phyloP scores from a whole-genome alignment of 2,797 vertebrate genomes.

The Fistularia tabacaria region DNA sequence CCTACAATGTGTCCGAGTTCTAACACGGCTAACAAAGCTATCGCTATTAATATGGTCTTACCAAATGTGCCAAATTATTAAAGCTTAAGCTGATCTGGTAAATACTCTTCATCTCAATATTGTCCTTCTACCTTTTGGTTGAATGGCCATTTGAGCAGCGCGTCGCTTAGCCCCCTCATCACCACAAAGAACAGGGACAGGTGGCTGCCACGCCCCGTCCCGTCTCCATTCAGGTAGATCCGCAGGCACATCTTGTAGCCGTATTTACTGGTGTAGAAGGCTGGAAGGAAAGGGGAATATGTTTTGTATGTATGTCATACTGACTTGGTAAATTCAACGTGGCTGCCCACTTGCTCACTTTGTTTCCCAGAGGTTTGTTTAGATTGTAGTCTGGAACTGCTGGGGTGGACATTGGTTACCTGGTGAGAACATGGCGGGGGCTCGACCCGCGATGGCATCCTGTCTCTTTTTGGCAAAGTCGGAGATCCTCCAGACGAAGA shows the following conservation, averaged over 20 bases:
- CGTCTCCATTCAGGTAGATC: constrained; percentile 93
- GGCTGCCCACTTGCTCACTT: too few species aligned
- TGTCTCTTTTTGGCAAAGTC: constrained; percentile 92
- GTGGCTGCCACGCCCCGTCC: constrained; percentile 91
- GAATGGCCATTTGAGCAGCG: constrained; percentile 95
- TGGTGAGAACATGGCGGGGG: constrained; percentile 94
- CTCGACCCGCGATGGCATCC: constrained; percentile 88
- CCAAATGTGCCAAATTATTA: too few species aligned
- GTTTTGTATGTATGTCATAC: background rate
- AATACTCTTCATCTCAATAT: background rate
- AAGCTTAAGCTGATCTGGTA: too few species aligned
- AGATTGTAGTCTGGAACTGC: background rate
- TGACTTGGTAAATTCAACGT: background rate
- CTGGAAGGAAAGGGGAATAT: constrained; percentile 53
- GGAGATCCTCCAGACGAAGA: constrained; percentile 95
- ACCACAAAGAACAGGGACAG: constrained; percentile 97
- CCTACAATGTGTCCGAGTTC: too few species aligned
- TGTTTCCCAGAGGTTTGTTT: background rate
- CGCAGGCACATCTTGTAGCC: constrained; percentile 99
- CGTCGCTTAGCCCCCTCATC: constrained; percentile 92
- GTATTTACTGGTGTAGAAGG: constrained; percentile 96
- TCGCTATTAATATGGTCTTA: too few species aligned
- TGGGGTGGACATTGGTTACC: constrained; percentile 33
- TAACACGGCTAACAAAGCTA: too few species aligned
- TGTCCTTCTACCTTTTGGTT: constrained; percentile 87